phyloP scores from a whole-genome alignment of 37 sponge, comb jelly and placozoan genomes.

The Mnemiopsis leidyi region DNA sequence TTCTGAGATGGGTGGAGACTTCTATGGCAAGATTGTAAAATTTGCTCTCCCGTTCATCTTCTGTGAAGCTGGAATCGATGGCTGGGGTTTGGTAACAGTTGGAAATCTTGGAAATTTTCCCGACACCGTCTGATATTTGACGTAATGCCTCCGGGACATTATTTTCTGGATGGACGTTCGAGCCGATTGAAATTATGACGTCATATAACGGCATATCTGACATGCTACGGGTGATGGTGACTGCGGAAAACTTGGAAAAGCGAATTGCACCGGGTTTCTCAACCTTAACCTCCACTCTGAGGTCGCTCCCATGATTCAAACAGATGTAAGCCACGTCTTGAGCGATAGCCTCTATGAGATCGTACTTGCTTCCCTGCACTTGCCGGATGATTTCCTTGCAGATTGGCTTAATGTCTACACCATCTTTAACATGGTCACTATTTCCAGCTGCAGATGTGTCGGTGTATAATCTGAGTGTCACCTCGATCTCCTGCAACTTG shows the following conservation, averaged over 20 bases:
- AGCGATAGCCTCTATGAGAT: not conserved
- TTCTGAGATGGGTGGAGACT: not conserved
- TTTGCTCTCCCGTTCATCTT: not conserved
- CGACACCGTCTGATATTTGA: not conserved
- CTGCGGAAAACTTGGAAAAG: not conserved
- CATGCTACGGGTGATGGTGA: not conserved
- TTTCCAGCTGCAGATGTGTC: not conserved
- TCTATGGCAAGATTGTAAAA: not conserved
- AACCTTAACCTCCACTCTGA: not conserved
- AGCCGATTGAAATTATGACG: not conserved
- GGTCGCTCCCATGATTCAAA: not conserved
- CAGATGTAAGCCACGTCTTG: not conserved
- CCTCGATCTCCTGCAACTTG: not conserved
- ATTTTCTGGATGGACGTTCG: not conserved
- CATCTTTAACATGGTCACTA: not conserved
- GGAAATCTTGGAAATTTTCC: not conserved
- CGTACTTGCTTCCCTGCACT: not conserved
- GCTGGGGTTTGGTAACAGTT: conserved; percentile 7
- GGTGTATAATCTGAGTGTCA: not conserved
- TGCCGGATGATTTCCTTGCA: not conserved
- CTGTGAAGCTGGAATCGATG: not conserved
- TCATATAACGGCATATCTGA: not conserved
- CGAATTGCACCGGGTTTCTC: not conserved
- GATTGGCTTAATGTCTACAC: not conserved
- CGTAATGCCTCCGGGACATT: not conserved